Evolutionary conservation across 2,888 invertebrate species (phyloP).

Genomic region (Pandemis heparana): DNA sequence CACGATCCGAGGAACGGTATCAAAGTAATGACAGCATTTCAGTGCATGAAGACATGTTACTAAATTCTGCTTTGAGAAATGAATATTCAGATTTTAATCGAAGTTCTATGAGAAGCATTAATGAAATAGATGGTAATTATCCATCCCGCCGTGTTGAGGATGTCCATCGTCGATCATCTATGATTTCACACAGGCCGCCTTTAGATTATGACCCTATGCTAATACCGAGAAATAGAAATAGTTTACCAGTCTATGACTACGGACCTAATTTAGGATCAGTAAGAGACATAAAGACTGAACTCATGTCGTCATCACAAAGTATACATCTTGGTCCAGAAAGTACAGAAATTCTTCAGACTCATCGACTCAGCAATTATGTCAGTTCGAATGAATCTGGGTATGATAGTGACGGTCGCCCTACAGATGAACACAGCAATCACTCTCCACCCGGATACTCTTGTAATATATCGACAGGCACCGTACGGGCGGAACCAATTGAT

Average conservation of each 20-base stretch:
- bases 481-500: slow-evolving; percentile 61
- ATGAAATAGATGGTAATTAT: slow-evolving; percentile 71
- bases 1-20: slow-evolving; percentile 87
- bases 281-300: slow-evolving; percentile 74
- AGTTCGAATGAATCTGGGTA: slow-evolving; percentile 94
- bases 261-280: slow-evolving; percentile 72
- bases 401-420: slow-evolving; percentile 90
- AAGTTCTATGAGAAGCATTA: slow-evolving; percentile 77
- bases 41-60: slow-evolving; percentile 77
- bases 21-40: slow-evolving; percentile 82
- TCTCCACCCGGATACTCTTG: slow-evolving; percentile 83
- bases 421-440: slow-evolving; percentile 83
- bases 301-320: slow-evolving; percentile 78
- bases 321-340: slow-evolving; percentile 84
- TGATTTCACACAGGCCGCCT: slow-evolving; percentile 77
- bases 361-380: slow-evolving; percentile 89
- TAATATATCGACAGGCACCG: slow-evolving; percentile 69
- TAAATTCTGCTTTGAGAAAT: slow-evolving; percentile 70
- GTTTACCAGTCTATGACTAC: slow-evolving; percentile 81
- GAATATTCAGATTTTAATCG: slow-evolving; percentile 70
- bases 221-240: slow-evolving; percentile 80
- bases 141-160: slow-evolving; percentile 68
- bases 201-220: slow-evolving; percentile 82
- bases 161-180: slow-evolving; percentile 73
- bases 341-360: slow-evolving; percentile 85